A percentile compares a stretch with the other conserved stretches of the same genome.
These are phyloP conservation scores for Pachyrhynchus sulphureomaculatus DNA, from an alignment of 1,140 invertebrate species.

Conservation along the genomic window DNA sequence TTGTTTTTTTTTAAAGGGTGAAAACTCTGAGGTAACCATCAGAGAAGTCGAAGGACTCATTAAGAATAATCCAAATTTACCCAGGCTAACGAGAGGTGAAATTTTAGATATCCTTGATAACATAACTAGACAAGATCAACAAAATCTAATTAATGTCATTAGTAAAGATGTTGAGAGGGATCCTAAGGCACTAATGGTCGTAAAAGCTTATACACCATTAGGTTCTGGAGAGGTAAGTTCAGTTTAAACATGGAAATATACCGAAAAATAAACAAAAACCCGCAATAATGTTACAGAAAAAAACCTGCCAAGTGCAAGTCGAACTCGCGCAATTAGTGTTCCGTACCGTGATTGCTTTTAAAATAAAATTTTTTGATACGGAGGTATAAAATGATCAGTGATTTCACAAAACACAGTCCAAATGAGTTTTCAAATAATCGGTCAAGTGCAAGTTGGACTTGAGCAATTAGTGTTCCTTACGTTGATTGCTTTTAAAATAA, in stretches of 20 bases:
- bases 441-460: too few species aligned
- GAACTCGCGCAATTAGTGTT: too few species aligned
- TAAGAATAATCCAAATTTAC: conserved; percentile 54
- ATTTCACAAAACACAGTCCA: too few species aligned
- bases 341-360: too few species aligned
- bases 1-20: background rate
- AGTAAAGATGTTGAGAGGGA: conserved; percentile 29
- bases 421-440: too few species aligned
- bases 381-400: too few species aligned
- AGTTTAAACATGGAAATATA: background rate
- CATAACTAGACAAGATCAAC: conserved; percentile 53
- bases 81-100: conserved; percentile 55
- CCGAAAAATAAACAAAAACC: background rate
- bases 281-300: background rate
- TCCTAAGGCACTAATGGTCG: conserved; percentile 57
- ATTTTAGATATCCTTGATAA: conserved; percentile 60
- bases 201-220: conserved; percentile 55
- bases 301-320: too few species aligned
- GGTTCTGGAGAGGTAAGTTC: conserved; percentile 39
- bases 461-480: too few species aligned
- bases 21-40: conserved; percentile 56
- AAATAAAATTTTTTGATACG: too few species aligned
- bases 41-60: conserved; percentile 59
- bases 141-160: conserved; percentile 5
- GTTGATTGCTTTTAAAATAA: too few species aligned